phyloP scores from a whole-genome alignment of 2,888 invertebrate genomes.

The Nemoura dubitans region DNA sequence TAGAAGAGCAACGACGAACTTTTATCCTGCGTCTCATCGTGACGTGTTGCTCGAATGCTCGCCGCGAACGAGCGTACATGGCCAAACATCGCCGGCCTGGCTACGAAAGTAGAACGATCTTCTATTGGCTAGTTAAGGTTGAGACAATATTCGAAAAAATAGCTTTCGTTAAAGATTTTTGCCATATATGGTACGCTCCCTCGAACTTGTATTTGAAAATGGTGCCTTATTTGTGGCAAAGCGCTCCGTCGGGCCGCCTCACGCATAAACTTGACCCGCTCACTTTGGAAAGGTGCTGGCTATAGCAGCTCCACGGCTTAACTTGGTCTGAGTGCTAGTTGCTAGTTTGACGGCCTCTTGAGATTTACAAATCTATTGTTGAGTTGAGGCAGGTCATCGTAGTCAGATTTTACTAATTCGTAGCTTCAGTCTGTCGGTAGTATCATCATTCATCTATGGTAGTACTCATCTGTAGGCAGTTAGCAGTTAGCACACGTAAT shows the following conservation, averaged over 20 bases:
- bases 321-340: no score
- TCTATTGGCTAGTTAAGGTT: background rate
- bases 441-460: no score
- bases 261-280: background rate
- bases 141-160: background rate
- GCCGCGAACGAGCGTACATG: background rate
- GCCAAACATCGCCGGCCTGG: background rate
- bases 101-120: constrained; percentile 37
- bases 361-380: background rate
- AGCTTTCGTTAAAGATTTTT: constrained; percentile 14
- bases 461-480: no score
- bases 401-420: background rate
- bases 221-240: constrained; percentile 18
- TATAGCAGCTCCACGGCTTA: background rate
- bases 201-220: constrained; percentile 24
- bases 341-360: background rate
- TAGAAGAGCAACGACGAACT: background rate
- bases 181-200: constrained; percentile 19
- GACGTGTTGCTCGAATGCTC: constrained; percentile 18
- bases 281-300: background rate
- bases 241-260: background rate
- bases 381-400: background rate
- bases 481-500: no score
- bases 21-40: background rate
- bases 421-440: no score